Base-by-base conservation (phyloP, 2,797 vertebrate genomes). In the Centropyge bicolor region DNA sequence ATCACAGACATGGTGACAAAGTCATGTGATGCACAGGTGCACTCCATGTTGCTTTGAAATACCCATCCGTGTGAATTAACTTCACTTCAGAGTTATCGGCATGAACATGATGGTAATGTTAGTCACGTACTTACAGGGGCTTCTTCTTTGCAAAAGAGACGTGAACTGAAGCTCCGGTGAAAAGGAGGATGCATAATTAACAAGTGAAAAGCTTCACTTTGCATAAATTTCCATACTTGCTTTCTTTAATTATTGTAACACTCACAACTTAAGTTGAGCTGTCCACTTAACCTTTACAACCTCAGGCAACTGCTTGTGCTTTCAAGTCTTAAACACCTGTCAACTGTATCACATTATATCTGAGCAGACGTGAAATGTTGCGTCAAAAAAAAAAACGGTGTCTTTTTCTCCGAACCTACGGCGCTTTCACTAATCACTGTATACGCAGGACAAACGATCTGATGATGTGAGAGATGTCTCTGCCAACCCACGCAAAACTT, bases 401-500 rank as follows among this genome's bases (percentile, higher is more conserved):
- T 70, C 4, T 81, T 90, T 90, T 88, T 51, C 63, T 72, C n/a
- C 64, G 74, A 78, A 84, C 59, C 72, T 77, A 77, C 54, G 24
- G 64, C 62, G 36, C 65, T 87, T 89, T 76, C 73, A 67, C 81
- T 91, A 90, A 90, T 93, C 84, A 83, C 76, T 86, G 86, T 86
- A 86, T 86, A 84, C 78, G 87, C 88, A 84, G 83, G 90, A 92
- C 88, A 91, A 93, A 93, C 83, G 86, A 93, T 92, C 88, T 86
- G 90, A 94, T 92, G 91, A 93, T 92, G 84, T 88, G 87, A 88
- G 82, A 78, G 82, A 80, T 87, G 85, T 90, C 77, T 82, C 81
- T 94, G 95, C 94, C 94, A 95, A 94, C 86, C 91, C 88, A 94
- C 41, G 92, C 94, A 94, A 88, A 93, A 90, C 80, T 41, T 81